Evolutionary conservation across 2,113 vertebrate species (phyloP), one percentile per base, ranked within the genome.

Genomic region (Poecilia latipinna): DNA sequence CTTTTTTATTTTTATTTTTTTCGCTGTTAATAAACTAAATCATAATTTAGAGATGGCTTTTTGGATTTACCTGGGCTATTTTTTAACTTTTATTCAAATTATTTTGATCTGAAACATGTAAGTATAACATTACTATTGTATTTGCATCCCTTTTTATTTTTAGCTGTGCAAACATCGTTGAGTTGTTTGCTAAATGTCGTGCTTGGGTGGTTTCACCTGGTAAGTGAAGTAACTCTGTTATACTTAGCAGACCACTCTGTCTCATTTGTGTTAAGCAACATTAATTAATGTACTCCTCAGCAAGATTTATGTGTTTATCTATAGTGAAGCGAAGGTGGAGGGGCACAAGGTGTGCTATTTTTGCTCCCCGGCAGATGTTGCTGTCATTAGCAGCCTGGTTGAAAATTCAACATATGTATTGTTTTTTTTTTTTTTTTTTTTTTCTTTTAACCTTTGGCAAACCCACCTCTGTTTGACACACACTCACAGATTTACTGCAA

Each of bases 321-420:
- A 37, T 37, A n/a, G 74, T 15, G 60, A 61, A 42, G 32, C 4
- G 28, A 60, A 69, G 61, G 61, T 65, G 61, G 37, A 37, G 19
- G 54, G 68, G 70, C 70, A 68, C 15, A 0, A 75, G 48, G 64
- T 75, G 67, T 78, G 74, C 76, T 88, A 75, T 78, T 83, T 66
- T 82, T 74, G 81, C 79, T 68, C 24, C 32, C 32, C 19, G 1
- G 51, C 54, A 66, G 69, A 35, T 82, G 72, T 42, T 32, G 8
- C 71, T 3, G 70, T 86, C 76, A 80, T 87, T 75, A 82, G 71
- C 0, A 12, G 70, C 4, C 57, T 22, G 51, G 29, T 57, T 65
- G 78, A 74, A 65, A 86, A 83, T 85, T 61, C 26, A 74, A 51
- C 74, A 65, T n/a, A n/a, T n/a, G n/a, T n/a, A 2, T 68, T 76